Evolutionary conservation across 2,113 vertebrate species (phyloP), one percentile per base, ranked within the genome.

Genomic region (Phocoena phocoena): DNA sequence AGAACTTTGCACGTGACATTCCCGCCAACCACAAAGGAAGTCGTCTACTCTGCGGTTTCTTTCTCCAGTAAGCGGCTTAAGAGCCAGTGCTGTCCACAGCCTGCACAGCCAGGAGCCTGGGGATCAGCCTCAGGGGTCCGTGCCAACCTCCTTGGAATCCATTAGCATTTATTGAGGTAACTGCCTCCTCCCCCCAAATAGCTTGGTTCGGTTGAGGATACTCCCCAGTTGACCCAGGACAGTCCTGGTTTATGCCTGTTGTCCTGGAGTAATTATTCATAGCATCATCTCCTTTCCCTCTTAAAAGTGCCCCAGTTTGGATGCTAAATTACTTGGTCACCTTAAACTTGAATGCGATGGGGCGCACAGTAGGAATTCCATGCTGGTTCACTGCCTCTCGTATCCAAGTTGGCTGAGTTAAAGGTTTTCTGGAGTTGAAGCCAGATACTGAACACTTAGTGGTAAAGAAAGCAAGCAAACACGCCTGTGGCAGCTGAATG

Each of bases 281-380:
- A 67, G 31, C 20, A 6, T 41, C 20, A 6, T 41, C 70, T 58
- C 53, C 50, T 94, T 60, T 87, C 33, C 25, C 31, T 84, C 47
- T 83, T 67, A 23, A 77, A 87, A 62, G 36, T 55, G 11, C 76
- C 79, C 93, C 28, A 26, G 62, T 96, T 93, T 89, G 77, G 62
- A 77, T 79, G 87, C 65, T 67, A 53, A 77, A 33, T 85, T 41
- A 26, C 63, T 71, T 31, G 15, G 5, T 87, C 68, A 70, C 84
- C 53, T 80, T 84, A 23, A 88, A 55, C 80, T 83, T 58, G 14
- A 93, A 38, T 8, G 12, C 63, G 3, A 0, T 7, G 1, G 12
- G 21, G 11, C 70, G 80, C 76, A 14, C n/a, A 44, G 76, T 31
- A 31, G 47, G 90, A 92, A 82, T 65, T 73, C 31, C 38, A 1